phyloP scores from a whole-genome alignment of 2,797 vertebrate species.

The Spinus olivaceus region DNA sequence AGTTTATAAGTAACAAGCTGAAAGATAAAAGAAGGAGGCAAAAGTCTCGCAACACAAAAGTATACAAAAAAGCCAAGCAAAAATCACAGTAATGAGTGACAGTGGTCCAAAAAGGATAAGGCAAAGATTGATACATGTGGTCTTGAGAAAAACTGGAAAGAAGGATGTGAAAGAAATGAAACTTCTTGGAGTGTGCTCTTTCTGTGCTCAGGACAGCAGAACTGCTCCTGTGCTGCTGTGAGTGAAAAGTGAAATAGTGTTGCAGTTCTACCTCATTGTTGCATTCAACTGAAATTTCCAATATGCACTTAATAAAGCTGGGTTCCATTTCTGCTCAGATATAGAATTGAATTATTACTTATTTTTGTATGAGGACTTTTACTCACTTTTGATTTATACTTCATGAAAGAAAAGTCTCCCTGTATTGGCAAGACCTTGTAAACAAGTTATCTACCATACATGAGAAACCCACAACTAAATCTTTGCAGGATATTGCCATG shows the following conservation, averaged over 20 bases:
- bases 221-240: not conserved
- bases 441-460: not conserved
- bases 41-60: no score
- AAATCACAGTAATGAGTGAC: not conserved
- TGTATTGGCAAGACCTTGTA: not conserved
- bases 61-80: not conserved
- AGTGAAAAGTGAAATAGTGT: not conserved
- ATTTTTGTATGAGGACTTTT: not conserved
- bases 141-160: not conserved
- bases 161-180: not conserved
- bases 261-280: accelerated
- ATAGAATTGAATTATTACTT: not conserved
- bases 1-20: not conserved
- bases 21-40: not conserved
- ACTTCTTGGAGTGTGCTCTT: not conserved
- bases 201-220: not conserved
- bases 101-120: not conserved
- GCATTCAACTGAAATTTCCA: not conserved
- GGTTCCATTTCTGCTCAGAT: not conserved
- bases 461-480: not conserved
- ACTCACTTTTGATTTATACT: not conserved
- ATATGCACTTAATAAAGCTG: not conserved
- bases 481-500: not conserved
- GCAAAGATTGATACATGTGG: not conserved
- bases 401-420: not conserved